Percentiles rank a stretch among this genome's conserved stretches.
phyloP scores from a whole-genome alignment of 2,888 invertebrate genomes.

The Petrolisthes manimaculis region DNA sequence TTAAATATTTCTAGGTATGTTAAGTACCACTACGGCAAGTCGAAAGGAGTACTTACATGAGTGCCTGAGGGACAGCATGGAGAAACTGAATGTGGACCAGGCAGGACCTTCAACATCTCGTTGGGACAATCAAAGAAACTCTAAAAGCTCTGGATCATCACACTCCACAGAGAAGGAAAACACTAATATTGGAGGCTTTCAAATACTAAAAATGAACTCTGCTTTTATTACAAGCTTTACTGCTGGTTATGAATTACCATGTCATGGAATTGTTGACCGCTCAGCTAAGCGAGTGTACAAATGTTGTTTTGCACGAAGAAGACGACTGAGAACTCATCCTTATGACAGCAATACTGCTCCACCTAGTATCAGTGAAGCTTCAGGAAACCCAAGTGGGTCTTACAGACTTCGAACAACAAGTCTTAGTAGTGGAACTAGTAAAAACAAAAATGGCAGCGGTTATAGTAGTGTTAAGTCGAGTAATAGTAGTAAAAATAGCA shows the following conservation, averaged over 20 bases:
- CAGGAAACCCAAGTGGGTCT: conserved; percentile 35
- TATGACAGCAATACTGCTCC: conserved; percentile 33
- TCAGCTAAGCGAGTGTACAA: conserved; percentile 45
- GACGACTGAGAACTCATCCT: conserved; percentile 51
- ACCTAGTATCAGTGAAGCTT: conserved; percentile 32
- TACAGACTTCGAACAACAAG: conserved; percentile 58
- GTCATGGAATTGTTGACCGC: conserved; percentile 45
- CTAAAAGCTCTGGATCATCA: conserved; percentile 32
- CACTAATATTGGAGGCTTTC: conserved; percentile 52
- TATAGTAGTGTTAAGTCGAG: background rate
- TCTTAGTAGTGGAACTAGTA: conserved; percentile 57
- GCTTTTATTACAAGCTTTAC: conserved; percentile 60
- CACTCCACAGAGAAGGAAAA: conserved; percentile 53
- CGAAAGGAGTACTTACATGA: conserved; percentile 58
- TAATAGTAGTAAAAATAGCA: conserved; percentile 15
- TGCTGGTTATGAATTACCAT: conserved; percentile 54
- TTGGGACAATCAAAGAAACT: conserved; percentile 32
- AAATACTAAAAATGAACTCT: conserved; percentile 57
- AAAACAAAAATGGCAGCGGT: conserved; percentile 18
- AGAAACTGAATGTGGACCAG: conserved; percentile 54
- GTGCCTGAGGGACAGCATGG: conserved; percentile 47
- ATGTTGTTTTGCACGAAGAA: conserved; percentile 35
- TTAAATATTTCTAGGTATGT: conserved; percentile 44
- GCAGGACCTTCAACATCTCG: conserved; percentile 53
- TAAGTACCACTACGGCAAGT: conserved; percentile 57